Conservation (phyloP, 2,797 vertebrate genomes). For the Scleropages formosus region DNA sequence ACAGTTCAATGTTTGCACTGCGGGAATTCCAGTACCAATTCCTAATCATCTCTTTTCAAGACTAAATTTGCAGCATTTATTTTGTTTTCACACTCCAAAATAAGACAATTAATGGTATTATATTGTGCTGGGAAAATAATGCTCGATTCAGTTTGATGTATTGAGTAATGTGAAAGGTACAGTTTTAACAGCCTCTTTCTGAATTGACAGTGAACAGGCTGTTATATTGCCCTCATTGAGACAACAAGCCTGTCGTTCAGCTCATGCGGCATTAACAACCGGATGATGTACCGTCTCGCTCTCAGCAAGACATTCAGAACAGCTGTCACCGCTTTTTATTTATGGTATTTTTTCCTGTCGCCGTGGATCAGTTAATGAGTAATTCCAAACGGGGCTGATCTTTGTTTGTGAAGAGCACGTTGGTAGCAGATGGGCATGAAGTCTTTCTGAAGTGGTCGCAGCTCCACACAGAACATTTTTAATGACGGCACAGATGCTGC, state of each 20-base stretch:
- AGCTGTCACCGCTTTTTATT: constrained; percentile 36
- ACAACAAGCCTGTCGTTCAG: background rate
- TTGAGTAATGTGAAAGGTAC: background rate
- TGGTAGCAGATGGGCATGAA: constrained; percentile 44
- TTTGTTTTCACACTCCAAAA: too few relatives aligned
- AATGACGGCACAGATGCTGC: constrained; percentile 40
- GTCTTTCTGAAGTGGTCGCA: constrained; percentile 51
- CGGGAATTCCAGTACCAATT: too few relatives aligned
- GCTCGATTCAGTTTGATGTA: background rate
- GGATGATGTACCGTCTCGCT: background rate
- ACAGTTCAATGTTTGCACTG: too few relatives aligned
- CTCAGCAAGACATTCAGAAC: constrained; percentile 30
- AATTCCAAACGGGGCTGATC: constrained; percentile 37
- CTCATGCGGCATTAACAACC: background rate
- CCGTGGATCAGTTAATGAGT: constrained; percentile 40
- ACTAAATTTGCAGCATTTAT: too few relatives aligned
- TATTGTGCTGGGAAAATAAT: too few relatives aligned
- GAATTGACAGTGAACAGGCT: background rate
- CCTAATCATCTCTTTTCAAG: too few relatives aligned
- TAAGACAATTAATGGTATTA: too few relatives aligned
- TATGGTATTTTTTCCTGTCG: constrained; percentile 35
- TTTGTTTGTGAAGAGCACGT: constrained; percentile 42
- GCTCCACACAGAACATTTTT: constrained; percentile 40
- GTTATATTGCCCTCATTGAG: background rate
- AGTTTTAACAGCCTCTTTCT: background rate